Evolutionary conservation across 2,797 vertebrate species (phyloP).

Genomic region (Phataginus tetradactyla): DNA sequence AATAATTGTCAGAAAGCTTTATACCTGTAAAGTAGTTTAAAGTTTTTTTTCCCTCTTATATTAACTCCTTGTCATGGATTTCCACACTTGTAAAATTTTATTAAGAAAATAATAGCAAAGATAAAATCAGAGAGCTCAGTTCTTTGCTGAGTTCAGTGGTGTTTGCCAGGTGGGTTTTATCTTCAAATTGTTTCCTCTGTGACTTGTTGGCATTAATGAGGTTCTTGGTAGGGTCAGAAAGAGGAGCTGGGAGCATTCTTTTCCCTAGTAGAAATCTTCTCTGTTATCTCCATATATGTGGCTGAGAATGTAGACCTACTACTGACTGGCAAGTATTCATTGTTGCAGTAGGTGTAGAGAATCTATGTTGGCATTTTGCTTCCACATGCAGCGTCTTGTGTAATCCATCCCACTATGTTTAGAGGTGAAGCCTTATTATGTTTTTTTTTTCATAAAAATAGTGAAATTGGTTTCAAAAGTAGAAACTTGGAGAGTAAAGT

Average conservation of each 20-base stretch:
- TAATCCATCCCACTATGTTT: conserved; percentile 67
- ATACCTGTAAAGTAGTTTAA: background rate
- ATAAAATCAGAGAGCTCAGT: conserved; percentile 10
- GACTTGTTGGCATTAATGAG: conserved; percentile 62
- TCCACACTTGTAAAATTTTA: conserved; percentile 30
- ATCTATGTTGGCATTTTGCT: conserved; percentile 64
- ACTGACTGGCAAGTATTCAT: conserved; percentile 36
- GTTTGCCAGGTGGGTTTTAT: conserved; percentile 48
- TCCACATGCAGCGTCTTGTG: conserved; percentile 45
- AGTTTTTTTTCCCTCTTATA: background rate
- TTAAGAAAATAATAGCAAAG: conserved; percentile 31
- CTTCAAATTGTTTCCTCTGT: conserved; percentile 67
- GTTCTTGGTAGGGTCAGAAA: background rate
- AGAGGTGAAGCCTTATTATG: conserved; percentile 52
- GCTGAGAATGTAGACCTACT: conserved; percentile 11
- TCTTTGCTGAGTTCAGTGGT: conserved; percentile 49
- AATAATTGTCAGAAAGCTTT: background rate
- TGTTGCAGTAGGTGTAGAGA: conserved; percentile 50
- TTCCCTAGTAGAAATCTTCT: conserved; percentile 25
- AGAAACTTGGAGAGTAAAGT: conserved; percentile 47
- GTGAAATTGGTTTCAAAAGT: conserved; percentile 42
- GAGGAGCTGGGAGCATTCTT: background rate
- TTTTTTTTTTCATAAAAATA: conserved; percentile 17
- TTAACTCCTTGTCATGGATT: background rate
- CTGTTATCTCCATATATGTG: background rate